Evolutionary conservation across 2,797 vertebrate species (phyloP).

Genomic region (Gymnothorax javanicus): DNA sequence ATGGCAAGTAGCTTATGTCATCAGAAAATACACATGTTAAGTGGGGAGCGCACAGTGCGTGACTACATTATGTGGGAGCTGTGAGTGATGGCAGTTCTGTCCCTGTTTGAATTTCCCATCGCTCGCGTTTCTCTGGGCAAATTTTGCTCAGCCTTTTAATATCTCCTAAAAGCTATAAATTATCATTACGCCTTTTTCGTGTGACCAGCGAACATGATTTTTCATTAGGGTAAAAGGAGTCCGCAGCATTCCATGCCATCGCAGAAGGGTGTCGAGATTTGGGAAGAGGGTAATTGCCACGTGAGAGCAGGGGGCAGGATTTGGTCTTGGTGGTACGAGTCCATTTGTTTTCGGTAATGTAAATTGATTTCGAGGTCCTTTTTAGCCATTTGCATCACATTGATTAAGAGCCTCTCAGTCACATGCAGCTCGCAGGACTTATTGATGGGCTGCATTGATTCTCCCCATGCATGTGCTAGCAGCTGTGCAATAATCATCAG

Average conservation of each 20-base stretch:
- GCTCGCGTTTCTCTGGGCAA: slow-evolving; percentile 61
- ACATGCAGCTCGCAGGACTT: neutral
- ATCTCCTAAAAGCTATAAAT: slow-evolving; percentile 69
- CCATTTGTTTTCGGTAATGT: slow-evolving; percentile 80
- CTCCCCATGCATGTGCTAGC: slow-evolving; percentile 26
- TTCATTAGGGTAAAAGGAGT: slow-evolving; percentile 77
- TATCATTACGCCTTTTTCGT: slow-evolving; percentile 59
- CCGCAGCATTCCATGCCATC: slow-evolving; percentile 36
- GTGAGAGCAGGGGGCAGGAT: slow-evolving; percentile 64
- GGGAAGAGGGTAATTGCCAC: slow-evolving; percentile 68
- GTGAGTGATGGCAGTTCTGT: slow-evolving; percentile 9
- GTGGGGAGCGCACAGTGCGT: neutral
- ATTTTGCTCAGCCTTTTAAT: slow-evolving; percentile 64
- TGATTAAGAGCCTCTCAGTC: slow-evolving; percentile 61
- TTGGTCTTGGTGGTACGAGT: slow-evolving; percentile 57
- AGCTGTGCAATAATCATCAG: slow-evolving; percentile 27
- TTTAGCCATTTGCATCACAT: slow-evolving; percentile 71
- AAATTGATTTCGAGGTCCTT: slow-evolving; percentile 76
- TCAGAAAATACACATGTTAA: neutral
- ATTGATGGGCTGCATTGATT: slow-evolving; percentile 42
- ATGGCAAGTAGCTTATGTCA: slow-evolving; percentile 2
- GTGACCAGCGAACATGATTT: slow-evolving; percentile 66
- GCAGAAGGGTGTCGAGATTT: slow-evolving; percentile 44
- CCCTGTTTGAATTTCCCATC: slow-evolving; percentile 56
- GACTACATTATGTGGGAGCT: neutral